Evolutionary conservation across 2,888 invertebrate genomes (phyloP).

Genomic region (Xylocampa areola): DNA sequence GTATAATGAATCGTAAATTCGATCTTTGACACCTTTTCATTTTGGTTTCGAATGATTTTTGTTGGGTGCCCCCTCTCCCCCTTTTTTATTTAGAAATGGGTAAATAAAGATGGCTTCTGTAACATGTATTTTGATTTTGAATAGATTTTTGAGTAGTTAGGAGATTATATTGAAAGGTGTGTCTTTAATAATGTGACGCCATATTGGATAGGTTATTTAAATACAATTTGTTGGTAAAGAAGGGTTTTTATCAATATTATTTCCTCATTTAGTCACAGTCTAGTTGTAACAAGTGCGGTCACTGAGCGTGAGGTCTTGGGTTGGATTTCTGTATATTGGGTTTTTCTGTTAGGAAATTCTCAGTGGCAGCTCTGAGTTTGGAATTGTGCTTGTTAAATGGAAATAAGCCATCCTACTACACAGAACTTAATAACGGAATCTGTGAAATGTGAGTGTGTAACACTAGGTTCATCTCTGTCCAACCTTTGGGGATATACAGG

Average conservation of each 20-base stretch:
- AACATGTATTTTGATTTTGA: constrained; percentile 75
- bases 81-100: constrained; percentile 64
- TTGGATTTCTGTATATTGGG: too few species aligned
- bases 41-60: constrained; percentile 85
- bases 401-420: too few species aligned
- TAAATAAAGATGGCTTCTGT: constrained; percentile 82
- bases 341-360: too few species aligned
- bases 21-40: constrained; percentile 90
- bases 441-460: too few species aligned
- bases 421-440: too few species aligned
- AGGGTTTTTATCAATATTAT: not conserved
- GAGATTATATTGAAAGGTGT: constrained; percentile 1
- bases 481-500: too few species aligned
- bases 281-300: too few species aligned
- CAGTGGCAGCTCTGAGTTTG: too few species aligned
- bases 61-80: constrained; percentile 63
- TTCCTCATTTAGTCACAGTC: too few species aligned
- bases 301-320: too few species aligned
- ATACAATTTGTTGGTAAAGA: not conserved
- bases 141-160: constrained; percentile 30
- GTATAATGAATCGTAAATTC: constrained; percentile 90
- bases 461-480: too few species aligned
- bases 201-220: not conserved
- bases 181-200: not conserved
- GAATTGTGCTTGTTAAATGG: too few species aligned